Evolutionary conservation across 2,888 invertebrate species (phyloP).

Genomic region (Alviniconcha strummeri): DNA sequence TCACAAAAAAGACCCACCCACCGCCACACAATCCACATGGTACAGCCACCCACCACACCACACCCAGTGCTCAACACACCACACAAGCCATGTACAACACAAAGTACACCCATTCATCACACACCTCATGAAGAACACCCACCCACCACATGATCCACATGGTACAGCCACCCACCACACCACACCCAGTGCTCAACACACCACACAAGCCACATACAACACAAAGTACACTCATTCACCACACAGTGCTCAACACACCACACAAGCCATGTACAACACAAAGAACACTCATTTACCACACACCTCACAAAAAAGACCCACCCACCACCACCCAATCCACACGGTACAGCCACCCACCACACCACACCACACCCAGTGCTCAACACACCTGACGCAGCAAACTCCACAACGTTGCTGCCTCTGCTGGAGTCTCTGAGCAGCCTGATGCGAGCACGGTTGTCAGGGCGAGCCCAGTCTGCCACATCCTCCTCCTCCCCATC

Average conservation of each 20-base stretch:
- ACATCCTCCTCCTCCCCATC: conserved; percentile 79
- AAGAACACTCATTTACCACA: not conserved
- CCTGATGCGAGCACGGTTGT: conserved; percentile 55
- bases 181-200: not conserved
- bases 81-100: too few relatives aligned
- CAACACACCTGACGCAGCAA: conserved; percentile 78
- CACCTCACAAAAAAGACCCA: not conserved
- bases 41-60: too few relatives aligned
- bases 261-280: not conserved
- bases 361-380: not conserved
- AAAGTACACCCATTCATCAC: too few relatives aligned
- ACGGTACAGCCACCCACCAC: not conserved
- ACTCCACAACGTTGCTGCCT: conserved; percentile 77
- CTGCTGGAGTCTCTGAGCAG: conserved; percentile 68
- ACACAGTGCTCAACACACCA: not conserved
- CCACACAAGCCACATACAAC: not conserved
- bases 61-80: not conserved
- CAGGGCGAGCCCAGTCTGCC: conserved; percentile 82
- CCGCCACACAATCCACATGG: not conserved
- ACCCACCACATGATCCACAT: too few relatives aligned
- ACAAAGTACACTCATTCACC: not conserved
- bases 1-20: too few relatives aligned
- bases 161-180: too few relatives aligned
- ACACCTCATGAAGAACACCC: too few relatives aligned
- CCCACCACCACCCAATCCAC: not conserved